Evolutionary conservation across 2,888 invertebrate genomes (phyloP), one percentile per base, ranked within the genome.

Genomic region (Tortrix viridana): DNA sequence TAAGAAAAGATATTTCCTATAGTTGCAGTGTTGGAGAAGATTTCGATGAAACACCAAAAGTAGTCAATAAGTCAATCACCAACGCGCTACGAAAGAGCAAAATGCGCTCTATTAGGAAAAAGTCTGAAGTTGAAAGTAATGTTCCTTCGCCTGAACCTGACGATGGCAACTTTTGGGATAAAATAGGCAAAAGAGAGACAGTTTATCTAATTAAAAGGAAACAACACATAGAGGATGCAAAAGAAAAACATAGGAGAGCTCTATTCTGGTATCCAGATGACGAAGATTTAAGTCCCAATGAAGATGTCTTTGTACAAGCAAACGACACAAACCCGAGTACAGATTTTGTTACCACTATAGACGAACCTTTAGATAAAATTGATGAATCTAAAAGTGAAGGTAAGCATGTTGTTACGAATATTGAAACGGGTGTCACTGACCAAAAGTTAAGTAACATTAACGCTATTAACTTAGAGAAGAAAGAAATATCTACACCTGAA

Each of bases 121-220:
- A 69, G 62, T 46, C 65, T 59, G 65, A 65, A 60, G 63, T 68
- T 69, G 70, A 70, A 54, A 71, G 61, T 59, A 79, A 80, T 59
- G 66, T 73, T 43, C 71, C 70, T 18, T 88, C 89, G 1, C 86
- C 88, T 32, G 91, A 89, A 67, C 85, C 86, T 9, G 92, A 91
- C 1, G 86, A 86, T 66, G 89, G 88, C 12, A 94, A 95, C 76
- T 95, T 95, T 84, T 95, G 95, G 95, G 92, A 93, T 23, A 92
- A 92, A 83, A 94, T 95, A 66, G 95, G 94, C 4, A 93, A 93
- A 69, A 85, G 95, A 65, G 95, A 95, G 82, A 94, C 94, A n/a
- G 83, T 94, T 46, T 94, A 94, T 74, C 91, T 94, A 76, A 83
- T 84, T 57, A 92, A 93, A 72, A 90, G 94, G 65, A 94, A 93